phyloP scores from a whole-genome alignment of 2,888 invertebrate species.

The Uloborus plumipes region DNA sequence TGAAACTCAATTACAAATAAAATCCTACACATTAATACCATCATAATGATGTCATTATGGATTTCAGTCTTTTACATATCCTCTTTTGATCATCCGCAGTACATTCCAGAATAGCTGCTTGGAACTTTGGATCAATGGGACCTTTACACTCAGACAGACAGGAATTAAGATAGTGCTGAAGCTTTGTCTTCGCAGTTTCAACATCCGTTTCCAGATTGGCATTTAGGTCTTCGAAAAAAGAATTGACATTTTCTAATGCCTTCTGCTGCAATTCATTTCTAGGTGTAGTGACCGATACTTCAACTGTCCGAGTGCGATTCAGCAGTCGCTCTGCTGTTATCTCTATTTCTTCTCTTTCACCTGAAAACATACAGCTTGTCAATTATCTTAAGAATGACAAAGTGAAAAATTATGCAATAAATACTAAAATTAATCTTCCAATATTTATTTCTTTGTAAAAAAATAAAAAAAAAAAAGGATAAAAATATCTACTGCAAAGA shows the following conservation, averaged over 20 bases:
- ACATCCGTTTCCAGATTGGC: constrained; percentile 67
- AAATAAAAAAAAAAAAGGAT: no score
- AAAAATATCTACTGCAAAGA: no score
- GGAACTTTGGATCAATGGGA: constrained; percentile 71
- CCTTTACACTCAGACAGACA: constrained; percentile 71
- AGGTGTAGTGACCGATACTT: constrained; percentile 70
- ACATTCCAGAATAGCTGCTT: constrained; percentile 71
- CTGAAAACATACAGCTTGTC: constrained; percentile 68
- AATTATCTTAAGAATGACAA: no score
- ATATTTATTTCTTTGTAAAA: no score
- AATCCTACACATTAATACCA: background rate
- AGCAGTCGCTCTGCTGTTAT: constrained; percentile 71
- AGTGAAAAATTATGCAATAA: no score
- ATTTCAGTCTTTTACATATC: constrained; percentile 68
- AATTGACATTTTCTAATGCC: constrained; percentile 70
- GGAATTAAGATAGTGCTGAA: constrained; percentile 71
- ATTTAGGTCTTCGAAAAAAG: constrained; percentile 69
- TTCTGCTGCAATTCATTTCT: constrained; percentile 71
- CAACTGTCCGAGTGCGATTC: constrained; percentile 71
- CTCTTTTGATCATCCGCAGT: constrained; percentile 73
- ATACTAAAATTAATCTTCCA: no score
- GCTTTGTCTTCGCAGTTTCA: constrained; percentile 66
- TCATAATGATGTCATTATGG: constrained; percentile 16
- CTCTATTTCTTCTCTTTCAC: constrained; percentile 72
- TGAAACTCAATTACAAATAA: no score